Evolutionary conservation across 2,888 invertebrate genomes (phyloP).

Genomic region (Parasteatoda lunata): DNA sequence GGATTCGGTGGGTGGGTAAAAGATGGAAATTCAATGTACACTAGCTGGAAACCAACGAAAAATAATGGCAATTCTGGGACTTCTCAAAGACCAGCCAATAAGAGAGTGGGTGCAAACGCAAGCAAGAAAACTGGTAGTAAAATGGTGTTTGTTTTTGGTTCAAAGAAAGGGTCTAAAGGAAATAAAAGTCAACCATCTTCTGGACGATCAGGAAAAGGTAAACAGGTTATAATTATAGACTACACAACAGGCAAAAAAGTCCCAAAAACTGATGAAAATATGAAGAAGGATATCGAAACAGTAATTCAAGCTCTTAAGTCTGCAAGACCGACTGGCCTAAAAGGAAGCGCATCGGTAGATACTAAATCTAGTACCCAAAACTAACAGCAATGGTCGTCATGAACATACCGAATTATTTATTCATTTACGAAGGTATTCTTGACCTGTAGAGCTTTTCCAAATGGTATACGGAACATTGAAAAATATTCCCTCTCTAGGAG

Average conservation of each 20-base stretch:
- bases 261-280: slow-evolving; percentile 43
- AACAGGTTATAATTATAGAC: slow-evolving; percentile 60
- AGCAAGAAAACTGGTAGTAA: slow-evolving; percentile 45
- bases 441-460: too few species aligned
- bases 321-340: slow-evolving; percentile 36
- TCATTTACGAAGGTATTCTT: background rate
- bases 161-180: slow-evolving; percentile 14
- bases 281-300: slow-evolving; percentile 59
- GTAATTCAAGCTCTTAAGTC: slow-evolving; percentile 56
- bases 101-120: slow-evolving; percentile 1
- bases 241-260: slow-evolving; percentile 40
- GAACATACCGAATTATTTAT: background rate
- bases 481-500: too few species aligned
- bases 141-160: slow-evolving; percentile 51
- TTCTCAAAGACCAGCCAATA: slow-evolving; percentile 10
- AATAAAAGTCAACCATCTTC: slow-evolving; percentile 4
- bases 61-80: slow-evolving; percentile 13
- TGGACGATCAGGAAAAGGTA: slow-evolving; percentile 27
- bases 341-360: slow-evolving; percentile 28
- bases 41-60: slow-evolving; percentile 48
- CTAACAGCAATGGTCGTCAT: slow-evolving; percentile 4
- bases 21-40: slow-evolving; percentile 52
- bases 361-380: slow-evolving; percentile 4
- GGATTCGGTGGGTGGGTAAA: slow-evolving; percentile 51
- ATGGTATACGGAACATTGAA: too few species aligned